A percentile compares a stretch with the other conserved stretches of the same genome.
These are phyloP conservation scores for Lycocerus yunnanus DNA, from an alignment of 2,888 invertebrate species.

Conservation along the genomic window DNA sequence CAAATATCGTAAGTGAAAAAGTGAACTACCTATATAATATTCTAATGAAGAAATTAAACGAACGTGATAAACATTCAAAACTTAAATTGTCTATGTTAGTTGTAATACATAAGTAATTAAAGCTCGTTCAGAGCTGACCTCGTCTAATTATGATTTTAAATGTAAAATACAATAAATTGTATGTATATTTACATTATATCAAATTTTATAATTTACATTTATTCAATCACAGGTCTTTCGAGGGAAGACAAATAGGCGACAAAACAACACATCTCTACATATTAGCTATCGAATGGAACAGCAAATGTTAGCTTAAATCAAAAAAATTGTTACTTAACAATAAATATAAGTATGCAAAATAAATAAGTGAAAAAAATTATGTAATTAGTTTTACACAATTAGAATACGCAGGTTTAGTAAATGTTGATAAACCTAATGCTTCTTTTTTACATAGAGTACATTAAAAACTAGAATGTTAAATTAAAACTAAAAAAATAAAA, in stretches of 20 bases:
- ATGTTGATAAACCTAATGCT: neutral
- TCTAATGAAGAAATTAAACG: conserved; percentile 30
- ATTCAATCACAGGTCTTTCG: conserved; percentile 48
- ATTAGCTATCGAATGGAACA: conserved; percentile 34
- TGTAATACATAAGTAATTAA: conserved; percentile 13
- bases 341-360: neutral
- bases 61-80: conserved; percentile 46
- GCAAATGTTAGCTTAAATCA: conserved; percentile 28
- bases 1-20: conserved; percentile 32
- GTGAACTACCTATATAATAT: conserved; percentile 24
- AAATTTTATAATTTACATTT: conserved; percentile 22
- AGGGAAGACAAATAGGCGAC: conserved; percentile 42
- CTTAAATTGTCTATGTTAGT: conserved; percentile 38
- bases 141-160: conserved; percentile 32
- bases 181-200: conserved; percentile 25
- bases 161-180: conserved; percentile 15
- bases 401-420: neutral
- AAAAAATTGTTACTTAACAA: neutral
- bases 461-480: neutral
- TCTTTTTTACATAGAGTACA: neutral
- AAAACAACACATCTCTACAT: conserved; percentile 34
- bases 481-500: neutral
- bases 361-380: conserved; percentile 1
- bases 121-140: conserved; percentile 46
- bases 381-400: conserved; percentile 1